These are phyloP conservation scores for Aythya baeri DNA, from an alignment of 2,113 vertebrate species.

Conservation along the genomic window DNA sequence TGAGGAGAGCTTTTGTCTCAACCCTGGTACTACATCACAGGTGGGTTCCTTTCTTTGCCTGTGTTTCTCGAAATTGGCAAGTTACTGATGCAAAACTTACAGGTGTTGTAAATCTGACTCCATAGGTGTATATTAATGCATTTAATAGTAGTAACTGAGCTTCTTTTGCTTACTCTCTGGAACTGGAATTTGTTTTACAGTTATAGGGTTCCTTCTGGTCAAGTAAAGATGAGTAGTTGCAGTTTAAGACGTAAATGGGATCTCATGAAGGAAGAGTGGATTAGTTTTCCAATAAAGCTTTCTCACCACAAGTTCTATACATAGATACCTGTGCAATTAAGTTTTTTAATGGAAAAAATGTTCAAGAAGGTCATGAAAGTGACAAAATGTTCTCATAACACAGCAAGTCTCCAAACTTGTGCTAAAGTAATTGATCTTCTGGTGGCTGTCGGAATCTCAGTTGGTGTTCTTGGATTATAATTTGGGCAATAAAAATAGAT, in stretches of 20 bases:
- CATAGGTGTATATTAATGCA: not conserved
- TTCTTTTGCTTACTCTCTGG: not conserved
- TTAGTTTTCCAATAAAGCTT: not conserved
- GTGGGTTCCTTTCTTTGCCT: not conserved
- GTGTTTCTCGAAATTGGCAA: not conserved
- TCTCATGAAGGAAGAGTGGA: not conserved
- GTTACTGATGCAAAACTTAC: not conserved
- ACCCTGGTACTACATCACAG: accelerated
- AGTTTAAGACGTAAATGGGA: not conserved
- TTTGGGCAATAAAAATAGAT: not conserved
- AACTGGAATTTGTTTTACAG: not conserved
- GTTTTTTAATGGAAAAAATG: not conserved
- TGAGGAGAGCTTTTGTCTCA: not conserved
- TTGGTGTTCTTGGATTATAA: not conserved
- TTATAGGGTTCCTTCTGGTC: not conserved
- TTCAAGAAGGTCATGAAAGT: not conserved
- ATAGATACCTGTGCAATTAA: not conserved
- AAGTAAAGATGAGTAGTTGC: not conserved
- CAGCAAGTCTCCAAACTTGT: not conserved
- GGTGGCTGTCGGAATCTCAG: not conserved
- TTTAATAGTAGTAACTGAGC: not conserved
- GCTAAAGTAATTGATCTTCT: not conserved
- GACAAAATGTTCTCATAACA: not conserved
- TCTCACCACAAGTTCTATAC: not conserved
- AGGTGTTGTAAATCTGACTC: not conserved